phyloP scores from a whole-genome alignment of 2,797 vertebrate species.

The Lateolabrax maculatus region DNA sequence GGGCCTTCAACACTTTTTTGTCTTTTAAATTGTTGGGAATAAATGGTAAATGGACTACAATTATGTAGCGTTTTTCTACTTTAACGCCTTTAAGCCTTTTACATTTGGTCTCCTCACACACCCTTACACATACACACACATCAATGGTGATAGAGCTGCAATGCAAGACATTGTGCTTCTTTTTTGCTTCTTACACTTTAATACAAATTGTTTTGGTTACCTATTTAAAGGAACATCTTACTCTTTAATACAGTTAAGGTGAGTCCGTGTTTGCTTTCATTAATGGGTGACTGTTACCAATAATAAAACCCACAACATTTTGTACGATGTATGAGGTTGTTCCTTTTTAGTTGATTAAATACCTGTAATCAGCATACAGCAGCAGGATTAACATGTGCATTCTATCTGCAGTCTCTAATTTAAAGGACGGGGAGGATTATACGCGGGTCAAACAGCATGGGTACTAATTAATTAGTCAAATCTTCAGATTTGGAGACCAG shows the following conservation, averaged over 20 bases:
- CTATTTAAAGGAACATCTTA: background rate
- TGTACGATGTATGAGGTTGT: background rate
- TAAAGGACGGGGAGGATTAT: conserved; percentile 32
- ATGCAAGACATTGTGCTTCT: background rate
- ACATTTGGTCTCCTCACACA: no score
- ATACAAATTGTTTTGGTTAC: background rate
- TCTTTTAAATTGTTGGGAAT: background rate
- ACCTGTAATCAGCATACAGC: conserved; percentile 1
- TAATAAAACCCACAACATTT: background rate
- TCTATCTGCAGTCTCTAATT: conserved; percentile 39
- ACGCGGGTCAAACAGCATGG: conserved; percentile 33
- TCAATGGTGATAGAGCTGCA: background rate
- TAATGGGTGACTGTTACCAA: background rate
- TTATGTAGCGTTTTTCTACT: background rate
- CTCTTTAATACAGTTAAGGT: background rate
- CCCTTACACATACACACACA: background rate
- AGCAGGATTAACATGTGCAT: conserved; percentile 19
- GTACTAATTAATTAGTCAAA: conserved; percentile 39
- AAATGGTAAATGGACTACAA: background rate
- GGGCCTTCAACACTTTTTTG: background rate
- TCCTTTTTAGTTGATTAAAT: conserved; percentile 22
- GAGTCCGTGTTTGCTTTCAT: background rate
- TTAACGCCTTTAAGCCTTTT: background rate
- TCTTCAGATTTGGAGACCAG: conserved; percentile 8
- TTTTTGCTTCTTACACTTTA: background rate